Evolutionary conservation across 2,113 vertebrate species (phyloP).

Genomic region (Rostratula benghalensis): DNA sequence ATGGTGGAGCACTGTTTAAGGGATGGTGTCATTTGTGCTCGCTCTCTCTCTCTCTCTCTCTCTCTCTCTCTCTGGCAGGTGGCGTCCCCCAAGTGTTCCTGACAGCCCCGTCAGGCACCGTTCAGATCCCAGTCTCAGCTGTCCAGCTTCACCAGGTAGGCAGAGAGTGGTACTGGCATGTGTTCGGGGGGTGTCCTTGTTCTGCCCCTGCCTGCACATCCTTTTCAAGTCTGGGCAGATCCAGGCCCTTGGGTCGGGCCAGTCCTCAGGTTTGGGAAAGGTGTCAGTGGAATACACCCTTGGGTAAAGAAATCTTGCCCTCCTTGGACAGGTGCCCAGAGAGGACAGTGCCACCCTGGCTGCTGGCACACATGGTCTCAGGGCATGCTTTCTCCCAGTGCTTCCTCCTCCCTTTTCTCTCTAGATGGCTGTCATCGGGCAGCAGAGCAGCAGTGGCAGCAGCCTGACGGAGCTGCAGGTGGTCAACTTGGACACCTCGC

Average conservation of each 20-base stretch:
- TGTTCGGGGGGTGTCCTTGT: background rate
- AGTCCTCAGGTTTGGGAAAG: background rate
- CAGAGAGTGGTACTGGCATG: background rate
- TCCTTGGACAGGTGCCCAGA: background rate
- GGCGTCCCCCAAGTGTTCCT: constrained; percentile 95
- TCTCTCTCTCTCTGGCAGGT: constrained; percentile 73
- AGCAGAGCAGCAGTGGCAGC: constrained; percentile 93
- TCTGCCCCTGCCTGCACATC: background rate
- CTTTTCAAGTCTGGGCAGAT: background rate
- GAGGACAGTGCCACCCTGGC: background rate
- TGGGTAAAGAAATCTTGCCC: background rate
- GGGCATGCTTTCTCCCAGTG: background rate
- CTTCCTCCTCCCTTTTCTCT: constrained; percentile 37
- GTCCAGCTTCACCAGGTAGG: constrained; percentile 98
- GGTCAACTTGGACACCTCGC: constrained; percentile 89
- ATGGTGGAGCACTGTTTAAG: background rate
- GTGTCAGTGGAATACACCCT: background rate
- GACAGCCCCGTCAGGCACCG: constrained; percentile 91
- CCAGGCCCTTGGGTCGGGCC: background rate
- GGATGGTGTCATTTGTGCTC: background rate
- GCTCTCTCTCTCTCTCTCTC: constrained; percentile 15
- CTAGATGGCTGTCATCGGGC: constrained; percentile 97
- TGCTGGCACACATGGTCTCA: background rate
- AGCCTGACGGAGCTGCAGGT: constrained; percentile 98
- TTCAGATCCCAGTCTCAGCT: constrained; percentile 96